A percentile compares a stretch with the other conserved stretches of the same genome.
Conservation (phyloP, 2,888 invertebrate genomes). For the Hydropsyche betteni region DNA sequence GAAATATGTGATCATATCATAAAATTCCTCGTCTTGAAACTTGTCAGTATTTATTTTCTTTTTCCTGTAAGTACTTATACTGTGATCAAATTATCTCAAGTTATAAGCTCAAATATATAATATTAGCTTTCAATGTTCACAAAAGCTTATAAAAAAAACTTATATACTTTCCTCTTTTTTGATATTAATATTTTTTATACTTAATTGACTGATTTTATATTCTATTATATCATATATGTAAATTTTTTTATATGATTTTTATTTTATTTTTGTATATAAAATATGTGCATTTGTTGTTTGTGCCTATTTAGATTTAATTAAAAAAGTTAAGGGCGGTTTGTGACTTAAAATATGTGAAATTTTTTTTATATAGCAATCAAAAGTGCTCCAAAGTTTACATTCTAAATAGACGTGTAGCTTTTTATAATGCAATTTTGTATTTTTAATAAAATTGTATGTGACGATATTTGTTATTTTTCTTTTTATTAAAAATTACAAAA, state of each 20-base stretch:
- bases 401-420: constrained; percentile 50
- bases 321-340: neutral
- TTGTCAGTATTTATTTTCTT: too few species aligned
- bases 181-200: constrained; percentile 10
- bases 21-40: too few species aligned
- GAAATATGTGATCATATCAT: too few species aligned
- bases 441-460: constrained; percentile 23
- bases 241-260: constrained; percentile 8
- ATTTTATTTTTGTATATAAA: constrained; percentile 8
- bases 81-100: constrained; percentile 5
- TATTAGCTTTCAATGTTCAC: constrained; percentile 4
- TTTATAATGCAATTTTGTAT: constrained; percentile 49
- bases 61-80: neutral
- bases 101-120: constrained; percentile 13
- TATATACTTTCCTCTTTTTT: neutral
- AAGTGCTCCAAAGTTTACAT: constrained; percentile 49
- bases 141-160: neutral
- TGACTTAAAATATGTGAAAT: neutral
- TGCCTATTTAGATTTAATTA: constrained; percentile 28
- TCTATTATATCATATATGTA: neutral
- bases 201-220: constrained; percentile 23
- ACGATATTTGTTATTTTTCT: constrained; percentile 16
- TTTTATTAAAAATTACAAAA: constrained; percentile 31
- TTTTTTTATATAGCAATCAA: constrained; percentile 6
- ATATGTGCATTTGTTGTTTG: constrained; percentile 30